A percentile compares a stretch with the other conserved stretches of the same genome.
Evolutionary conservation across 1,140 invertebrate genomes (phyloP).

Genomic region (Melanaphis sacchari): DNA sequence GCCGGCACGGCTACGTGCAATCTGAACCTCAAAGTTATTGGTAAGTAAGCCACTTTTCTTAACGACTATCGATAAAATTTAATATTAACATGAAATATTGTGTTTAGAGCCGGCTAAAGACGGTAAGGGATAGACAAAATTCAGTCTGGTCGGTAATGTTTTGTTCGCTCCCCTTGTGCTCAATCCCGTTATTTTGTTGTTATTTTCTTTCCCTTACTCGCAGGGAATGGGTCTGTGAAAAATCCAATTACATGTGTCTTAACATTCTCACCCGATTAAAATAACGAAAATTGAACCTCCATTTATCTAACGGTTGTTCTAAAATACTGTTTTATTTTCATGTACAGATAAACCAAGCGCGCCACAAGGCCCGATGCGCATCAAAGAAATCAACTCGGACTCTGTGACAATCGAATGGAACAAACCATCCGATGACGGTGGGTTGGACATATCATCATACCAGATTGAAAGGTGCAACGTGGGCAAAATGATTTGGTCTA

Average conservation of each 20-base stretch:
- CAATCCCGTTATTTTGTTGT: background rate
- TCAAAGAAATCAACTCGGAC: conserved; percentile 77
- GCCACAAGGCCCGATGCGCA: conserved; percentile 78
- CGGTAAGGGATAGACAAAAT: background rate
- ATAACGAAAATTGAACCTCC: background rate
- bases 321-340: conserved; percentile 58
- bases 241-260: background rate
- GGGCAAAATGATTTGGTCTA: conserved; percentile 74
- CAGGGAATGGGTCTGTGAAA: background rate
- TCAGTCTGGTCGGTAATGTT: background rate
- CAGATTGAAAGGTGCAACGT: conserved; percentile 81
- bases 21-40: conserved; percentile 80
- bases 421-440: conserved; percentile 81
- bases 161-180: background rate
- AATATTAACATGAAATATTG: conserved; percentile 20
- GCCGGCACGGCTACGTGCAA: conserved; percentile 76
- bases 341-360: conserved; percentile 80
- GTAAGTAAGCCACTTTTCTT: conserved; percentile 65
- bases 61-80: background rate
- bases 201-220: background rate
- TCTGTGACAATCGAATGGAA: conserved; percentile 81
- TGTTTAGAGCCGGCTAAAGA: conserved; percentile 44
- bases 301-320: background rate
- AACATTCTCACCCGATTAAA: background rate
- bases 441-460: conserved; percentile 79